Evolutionary conservation across 2,888 invertebrate species (phyloP).

Genomic region (Fragum sueziense): DNA sequence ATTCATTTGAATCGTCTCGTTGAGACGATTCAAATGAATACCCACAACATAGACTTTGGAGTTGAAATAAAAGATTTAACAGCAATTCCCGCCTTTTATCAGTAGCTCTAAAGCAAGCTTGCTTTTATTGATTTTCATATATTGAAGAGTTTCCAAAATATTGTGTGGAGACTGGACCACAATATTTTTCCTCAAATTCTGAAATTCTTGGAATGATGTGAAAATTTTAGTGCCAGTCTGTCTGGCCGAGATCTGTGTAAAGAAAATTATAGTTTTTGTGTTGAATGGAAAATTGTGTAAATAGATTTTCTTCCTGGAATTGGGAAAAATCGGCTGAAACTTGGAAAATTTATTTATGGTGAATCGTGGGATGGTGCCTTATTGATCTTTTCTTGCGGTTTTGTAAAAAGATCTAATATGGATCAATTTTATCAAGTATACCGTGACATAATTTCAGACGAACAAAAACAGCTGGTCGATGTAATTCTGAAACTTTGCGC

Average conservation of each 20-base stretch:
- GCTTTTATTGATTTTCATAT: constrained; percentile 21
- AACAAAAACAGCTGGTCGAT: no score
- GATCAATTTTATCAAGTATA: no score
- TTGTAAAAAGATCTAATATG: neutral
- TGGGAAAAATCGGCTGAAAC: neutral
- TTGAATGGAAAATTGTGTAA: neutral
- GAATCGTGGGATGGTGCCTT: neutral
- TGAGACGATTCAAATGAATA: no score
- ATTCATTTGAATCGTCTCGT: no score
- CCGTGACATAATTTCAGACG: no score
- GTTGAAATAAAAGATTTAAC: no score
- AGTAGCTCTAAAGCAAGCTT: neutral
- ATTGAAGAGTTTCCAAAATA: constrained; percentile 25
- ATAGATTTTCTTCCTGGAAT: neutral
- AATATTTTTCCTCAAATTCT: no score
- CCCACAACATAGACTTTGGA: no score
- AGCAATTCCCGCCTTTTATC: neutral
- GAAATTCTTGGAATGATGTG: neutral
- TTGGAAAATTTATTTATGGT: neutral
- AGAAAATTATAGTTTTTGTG: neutral
- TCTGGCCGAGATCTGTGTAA: no score
- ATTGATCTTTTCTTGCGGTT: neutral
- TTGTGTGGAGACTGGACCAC: constrained; percentile 6
- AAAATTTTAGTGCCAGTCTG: neutral
- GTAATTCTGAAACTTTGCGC: no score